phyloP scores from a whole-genome alignment of 2,888 invertebrate species.

The Timema cristinae region DNA sequence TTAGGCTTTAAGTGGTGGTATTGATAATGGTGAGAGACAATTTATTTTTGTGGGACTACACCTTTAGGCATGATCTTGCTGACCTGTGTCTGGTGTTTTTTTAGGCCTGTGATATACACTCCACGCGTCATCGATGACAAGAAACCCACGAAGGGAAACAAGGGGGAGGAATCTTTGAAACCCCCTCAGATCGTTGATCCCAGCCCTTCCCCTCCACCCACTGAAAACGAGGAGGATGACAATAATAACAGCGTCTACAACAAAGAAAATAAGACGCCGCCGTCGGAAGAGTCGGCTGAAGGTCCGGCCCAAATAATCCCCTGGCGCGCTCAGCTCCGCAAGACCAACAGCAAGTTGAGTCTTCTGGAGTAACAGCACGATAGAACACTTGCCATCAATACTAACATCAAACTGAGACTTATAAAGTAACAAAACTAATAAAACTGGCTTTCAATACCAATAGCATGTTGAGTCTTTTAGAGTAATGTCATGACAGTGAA shows the following conservation, averaged over 20 bases:
- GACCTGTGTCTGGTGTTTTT: slow-evolving; percentile 20
- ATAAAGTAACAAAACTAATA: no score
- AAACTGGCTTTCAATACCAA: no score
- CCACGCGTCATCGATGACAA: slow-evolving; percentile 59
- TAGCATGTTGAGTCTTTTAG: no score
- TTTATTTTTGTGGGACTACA: no score
- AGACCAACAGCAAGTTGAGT: slow-evolving; percentile 86
- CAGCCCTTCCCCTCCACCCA: slow-evolving; percentile 37
- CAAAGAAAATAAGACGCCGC: slow-evolving; percentile 44
- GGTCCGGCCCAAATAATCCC: slow-evolving; percentile 63
- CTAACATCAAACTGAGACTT: no score
- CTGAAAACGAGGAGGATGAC: slow-evolving; percentile 12
- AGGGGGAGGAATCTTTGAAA: slow-evolving; percentile 2
- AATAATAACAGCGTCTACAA: slow-evolving; percentile 31
- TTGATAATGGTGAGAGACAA: no score
- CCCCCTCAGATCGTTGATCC: slow-evolving; percentile 39
- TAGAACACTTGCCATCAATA: no score
- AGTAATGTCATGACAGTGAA: no score
- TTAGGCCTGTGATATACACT: slow-evolving; percentile 65
- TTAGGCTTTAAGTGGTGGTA: no score
- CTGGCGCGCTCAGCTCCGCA: slow-evolving; percentile 83
- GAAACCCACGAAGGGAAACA: slow-evolving; percentile 19
- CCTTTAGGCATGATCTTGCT: no score
- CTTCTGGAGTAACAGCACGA: slow-evolving; percentile 57
- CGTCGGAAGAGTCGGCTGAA: slow-evolving; percentile 31